Base-by-base conservation (phyloP, 1,140 invertebrate genomes). In the Formica exsecta region DNA sequence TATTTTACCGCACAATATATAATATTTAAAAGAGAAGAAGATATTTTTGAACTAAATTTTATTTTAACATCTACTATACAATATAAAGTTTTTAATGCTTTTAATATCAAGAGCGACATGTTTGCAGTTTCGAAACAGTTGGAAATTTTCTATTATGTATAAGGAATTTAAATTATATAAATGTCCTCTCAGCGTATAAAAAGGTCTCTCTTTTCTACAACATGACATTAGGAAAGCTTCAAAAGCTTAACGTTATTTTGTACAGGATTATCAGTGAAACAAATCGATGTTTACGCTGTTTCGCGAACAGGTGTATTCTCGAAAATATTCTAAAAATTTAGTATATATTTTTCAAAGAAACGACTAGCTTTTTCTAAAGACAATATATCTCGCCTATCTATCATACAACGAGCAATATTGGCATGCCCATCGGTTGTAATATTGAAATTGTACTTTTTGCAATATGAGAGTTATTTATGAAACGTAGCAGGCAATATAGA, bases 351-450 rank as follows among this genome's bases (percentile, higher is more conserved):
- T 91, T 93, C 92, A 94, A 95, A 95, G 90, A 92, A 94, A 95
- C 94, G 93, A 93, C 94, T 94, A 94, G 94, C 92, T 93, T 94
- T 94, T 95, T 94, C 92, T 95, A 94, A 95, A 94, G 94, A 95
- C 94, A 94, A 94, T 94, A 95, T 94, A 91, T 90, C 92, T 85
- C 92, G 91, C 92, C 94, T 94, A 95, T 95, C 94, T 94, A 95
- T 95, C 94, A 95, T 92, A 91, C 92, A 92, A 92, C 92, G 93
- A 91, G 94, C 92, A 94, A 95, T 95, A 95, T 95, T 92, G 93
- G 91, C 93, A 88, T 91, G 92, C 89, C 93, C 93, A 94, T 95
- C 92, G 89, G 89, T 92, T 90, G 93, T 94, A 93, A 95, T 95
- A 95, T 95, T 94, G 94, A 94, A 95, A 94, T 94, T 94, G 93